Conservation (phyloP, 2,888 invertebrate genomes). For the Limnephilus lunatus region DNA sequence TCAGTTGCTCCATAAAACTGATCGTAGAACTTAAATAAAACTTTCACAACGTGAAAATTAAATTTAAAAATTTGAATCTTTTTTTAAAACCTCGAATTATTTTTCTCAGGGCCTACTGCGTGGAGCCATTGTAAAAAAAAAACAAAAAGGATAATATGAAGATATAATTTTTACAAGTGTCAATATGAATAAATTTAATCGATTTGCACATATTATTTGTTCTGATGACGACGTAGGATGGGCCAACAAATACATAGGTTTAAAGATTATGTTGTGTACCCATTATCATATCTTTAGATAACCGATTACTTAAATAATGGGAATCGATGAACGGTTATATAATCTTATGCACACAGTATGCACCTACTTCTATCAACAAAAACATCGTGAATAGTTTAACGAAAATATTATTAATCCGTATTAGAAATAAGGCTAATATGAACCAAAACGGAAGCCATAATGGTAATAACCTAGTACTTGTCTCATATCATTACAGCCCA, state of each 20-base stretch:
- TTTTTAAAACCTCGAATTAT: too few relatives aligned
- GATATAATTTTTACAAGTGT: too few relatives aligned
- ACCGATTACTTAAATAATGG: not conserved
- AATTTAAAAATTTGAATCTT: too few relatives aligned
- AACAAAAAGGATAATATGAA: too few relatives aligned
- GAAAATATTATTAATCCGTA: not conserved
- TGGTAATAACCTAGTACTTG: not conserved
- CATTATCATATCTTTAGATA: not conserved
- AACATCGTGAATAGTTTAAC: not conserved
- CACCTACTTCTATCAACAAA: not conserved
- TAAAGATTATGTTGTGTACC: not conserved
- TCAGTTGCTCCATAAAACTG: too few relatives aligned
- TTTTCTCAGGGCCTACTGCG: too few relatives aligned
- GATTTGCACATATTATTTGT: not conserved
- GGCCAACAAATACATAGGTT: not conserved
- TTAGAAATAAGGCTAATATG: not conserved
- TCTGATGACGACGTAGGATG: not conserved
- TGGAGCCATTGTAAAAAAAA: too few relatives aligned
- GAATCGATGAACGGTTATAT: not conserved
- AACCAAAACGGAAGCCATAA: not conserved
- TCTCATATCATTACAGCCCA: not conserved
- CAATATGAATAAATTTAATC: too few relatives aligned
- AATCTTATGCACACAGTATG: not conserved
- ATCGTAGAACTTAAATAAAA: too few relatives aligned
- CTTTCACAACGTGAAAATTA: too few relatives aligned